Percentiles rank a stretch among this genome's conserved stretches.
Conservation (phyloP, 92 coral and sea anemone genomes). For the Hydrozoanthus gracilis region DNA sequence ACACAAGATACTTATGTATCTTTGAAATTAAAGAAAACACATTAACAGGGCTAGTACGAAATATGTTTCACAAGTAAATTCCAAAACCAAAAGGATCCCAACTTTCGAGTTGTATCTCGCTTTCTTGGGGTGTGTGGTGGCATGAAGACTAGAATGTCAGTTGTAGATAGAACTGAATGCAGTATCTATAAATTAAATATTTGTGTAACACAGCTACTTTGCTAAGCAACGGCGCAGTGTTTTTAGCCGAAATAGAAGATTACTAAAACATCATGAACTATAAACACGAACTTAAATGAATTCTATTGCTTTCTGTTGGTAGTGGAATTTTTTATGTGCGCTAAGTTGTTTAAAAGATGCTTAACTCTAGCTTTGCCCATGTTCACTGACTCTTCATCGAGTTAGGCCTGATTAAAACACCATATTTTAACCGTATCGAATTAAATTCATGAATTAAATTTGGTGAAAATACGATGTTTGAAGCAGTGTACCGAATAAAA, state of each 20-base stretch:
- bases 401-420: too few relatives aligned
- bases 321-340: too few relatives aligned
- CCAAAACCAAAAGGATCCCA: background rate
- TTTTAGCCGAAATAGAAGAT: background rate
- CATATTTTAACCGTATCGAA: too few relatives aligned
- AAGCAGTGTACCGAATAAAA: too few relatives aligned
- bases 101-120: background rate
- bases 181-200: background rate
- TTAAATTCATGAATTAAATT: too few relatives aligned
- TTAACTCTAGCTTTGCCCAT: too few relatives aligned
- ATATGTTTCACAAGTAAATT: background rate
- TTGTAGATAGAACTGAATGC: background rate
- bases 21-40: background rate
- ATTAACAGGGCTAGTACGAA: background rate
- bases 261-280: background rate
- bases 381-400: too few relatives aligned
- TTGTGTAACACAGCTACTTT: background rate
- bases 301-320: too few relatives aligned
- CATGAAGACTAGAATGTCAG: background rate
- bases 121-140: background rate
- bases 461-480: too few relatives aligned
- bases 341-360: too few relatives aligned
- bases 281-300: too few relatives aligned
- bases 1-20: background rate
- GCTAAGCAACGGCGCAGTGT: background rate